phyloP scores from a whole-genome alignment of 92 coral and sea anemone genomes.

The Palythoa caribaeorum region DNA sequence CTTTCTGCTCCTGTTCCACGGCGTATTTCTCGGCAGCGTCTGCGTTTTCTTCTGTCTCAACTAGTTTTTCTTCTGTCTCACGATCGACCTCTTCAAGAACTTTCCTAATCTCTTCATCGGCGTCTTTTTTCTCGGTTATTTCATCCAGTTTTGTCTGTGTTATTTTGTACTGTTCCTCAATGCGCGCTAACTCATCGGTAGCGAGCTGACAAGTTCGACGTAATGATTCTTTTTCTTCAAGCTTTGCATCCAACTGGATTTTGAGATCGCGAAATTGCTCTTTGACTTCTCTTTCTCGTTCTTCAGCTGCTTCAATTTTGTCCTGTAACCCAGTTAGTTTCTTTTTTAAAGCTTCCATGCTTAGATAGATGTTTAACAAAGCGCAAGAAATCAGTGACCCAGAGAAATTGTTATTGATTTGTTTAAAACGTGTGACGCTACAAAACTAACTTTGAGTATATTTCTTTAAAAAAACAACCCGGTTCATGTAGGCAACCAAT shows the following conservation, averaged over 20 bases:
- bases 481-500: too few species aligned
- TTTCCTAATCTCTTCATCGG: slow-evolving; percentile 43
- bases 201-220: slow-evolving; percentile 49
- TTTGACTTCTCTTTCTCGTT: slow-evolving; percentile 56
- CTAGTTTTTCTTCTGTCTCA: slow-evolving; percentile 48
- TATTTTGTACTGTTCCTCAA: slow-evolving; percentile 28
- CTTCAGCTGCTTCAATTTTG: slow-evolving; percentile 48
- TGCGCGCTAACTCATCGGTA: slow-evolving; percentile 33
- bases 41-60: slow-evolving; percentile 40
- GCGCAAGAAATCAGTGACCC: background rate
- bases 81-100: slow-evolving; percentile 55
- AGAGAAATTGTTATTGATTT: background rate
- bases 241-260: slow-evolving; percentile 31
- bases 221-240: slow-evolving; percentile 51
- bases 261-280: slow-evolving; percentile 36
- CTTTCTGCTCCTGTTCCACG: slow-evolving; percentile 34
- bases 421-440: slow-evolving; percentile 5
- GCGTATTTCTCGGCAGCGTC: slow-evolving; percentile 22
- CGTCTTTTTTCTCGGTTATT: slow-evolving; percentile 32
- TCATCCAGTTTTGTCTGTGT: slow-evolving; percentile 27
- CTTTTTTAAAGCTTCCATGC: slow-evolving; percentile 56
- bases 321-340: slow-evolving; percentile 35
- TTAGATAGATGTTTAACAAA: background rate
- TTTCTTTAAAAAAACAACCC: too few species aligned
- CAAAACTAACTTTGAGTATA: background rate